Conservation (phyloP, 2,888 invertebrate species). For the Pecten maximus region DNA sequence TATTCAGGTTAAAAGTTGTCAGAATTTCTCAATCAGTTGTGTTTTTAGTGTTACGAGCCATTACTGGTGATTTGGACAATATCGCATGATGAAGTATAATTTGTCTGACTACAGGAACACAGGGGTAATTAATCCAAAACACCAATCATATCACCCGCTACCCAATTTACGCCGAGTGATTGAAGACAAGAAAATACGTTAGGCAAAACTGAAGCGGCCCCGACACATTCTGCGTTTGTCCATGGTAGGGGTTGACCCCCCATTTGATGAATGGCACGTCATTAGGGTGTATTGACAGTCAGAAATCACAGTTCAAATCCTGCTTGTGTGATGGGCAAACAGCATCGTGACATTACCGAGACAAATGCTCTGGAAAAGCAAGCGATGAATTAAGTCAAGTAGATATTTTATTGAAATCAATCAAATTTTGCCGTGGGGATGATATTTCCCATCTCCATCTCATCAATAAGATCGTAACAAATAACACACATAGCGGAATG, state of each 20-base stretch:
- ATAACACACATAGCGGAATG: conserved; percentile 42
- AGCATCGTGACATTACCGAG: conserved; percentile 53
- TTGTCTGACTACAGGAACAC: conserved; percentile 46
- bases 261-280: conserved; percentile 55
- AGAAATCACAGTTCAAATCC: conserved; percentile 53
- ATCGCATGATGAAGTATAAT: conserved; percentile 44
- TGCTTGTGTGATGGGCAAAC: conserved; percentile 54
- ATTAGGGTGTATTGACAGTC: conserved; percentile 52
- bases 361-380: conserved; percentile 51
- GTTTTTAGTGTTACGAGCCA: conserved; percentile 24
- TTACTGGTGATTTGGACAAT: conserved; percentile 33
- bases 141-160: conserved; percentile 44
- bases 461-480: conserved; percentile 49
- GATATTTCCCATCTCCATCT: conserved; percentile 52
- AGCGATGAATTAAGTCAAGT: conserved; percentile 52
- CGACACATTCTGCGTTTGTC: conserved; percentile 46
- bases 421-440: conserved; percentile 49
- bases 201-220: conserved; percentile 52
- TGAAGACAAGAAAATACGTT: conserved; percentile 50
- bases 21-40: conserved; percentile 34
- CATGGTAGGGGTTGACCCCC: conserved; percentile 49
- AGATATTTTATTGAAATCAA: conserved; percentile 55
- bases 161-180: conserved; percentile 36
- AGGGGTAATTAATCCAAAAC: conserved; percentile 52
- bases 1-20: conserved; percentile 35